phyloP scores from a whole-genome alignment of 2,888 invertebrate species.

The Drosophila merina region DNA sequence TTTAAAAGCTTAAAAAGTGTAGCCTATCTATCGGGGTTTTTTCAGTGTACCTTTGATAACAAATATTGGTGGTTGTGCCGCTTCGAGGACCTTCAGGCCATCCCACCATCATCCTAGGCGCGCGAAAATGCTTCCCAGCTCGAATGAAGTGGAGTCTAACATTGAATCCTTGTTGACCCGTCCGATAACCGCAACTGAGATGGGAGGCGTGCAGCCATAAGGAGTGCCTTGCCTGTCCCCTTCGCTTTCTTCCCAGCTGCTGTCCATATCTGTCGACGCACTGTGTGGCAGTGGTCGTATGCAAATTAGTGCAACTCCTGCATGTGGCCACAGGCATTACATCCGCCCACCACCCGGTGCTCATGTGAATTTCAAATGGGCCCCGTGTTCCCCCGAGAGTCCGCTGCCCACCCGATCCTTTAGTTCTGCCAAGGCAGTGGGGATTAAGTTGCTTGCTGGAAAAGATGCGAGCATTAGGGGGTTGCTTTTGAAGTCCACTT shows the following conservation, averaged over 20 bases:
- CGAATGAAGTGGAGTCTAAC: slow-evolving; percentile 12
- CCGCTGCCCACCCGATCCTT: neutral
- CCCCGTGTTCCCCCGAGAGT: slow-evolving; percentile 20
- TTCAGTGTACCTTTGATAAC: slow-evolving; percentile 7
- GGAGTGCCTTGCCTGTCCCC: neutral
- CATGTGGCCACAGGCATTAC: slow-evolving; percentile 61
- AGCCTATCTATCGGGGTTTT: neutral
- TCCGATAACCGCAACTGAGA: slow-evolving; percentile 19
- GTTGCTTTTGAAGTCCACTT: slow-evolving; percentile 8
- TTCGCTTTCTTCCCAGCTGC: neutral
- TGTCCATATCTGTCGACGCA: slow-evolving; percentile 21
- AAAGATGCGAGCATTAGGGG: slow-evolving; percentile 7
- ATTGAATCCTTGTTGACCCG: slow-evolving; percentile 22
- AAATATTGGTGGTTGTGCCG: slow-evolving; percentile 17
- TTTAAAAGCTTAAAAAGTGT: neutral
- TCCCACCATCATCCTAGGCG: slow-evolving; percentile 16
- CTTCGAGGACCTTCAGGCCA: slow-evolving; percentile 8
- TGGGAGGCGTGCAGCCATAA: slow-evolving; percentile 10
- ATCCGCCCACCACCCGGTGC: slow-evolving; percentile 33
- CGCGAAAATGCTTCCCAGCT: slow-evolving; percentile 36
- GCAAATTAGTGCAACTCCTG: slow-evolving; percentile 44
- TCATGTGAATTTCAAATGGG: slow-evolving; percentile 72
- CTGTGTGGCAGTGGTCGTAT: slow-evolving; percentile 30
- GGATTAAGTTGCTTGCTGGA: slow-evolving; percentile 37
- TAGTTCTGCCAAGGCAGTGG: slow-evolving; percentile 10